Conservation (phyloP, 2,888 invertebrate species). For the Trissolcus brochymenae region DNA sequence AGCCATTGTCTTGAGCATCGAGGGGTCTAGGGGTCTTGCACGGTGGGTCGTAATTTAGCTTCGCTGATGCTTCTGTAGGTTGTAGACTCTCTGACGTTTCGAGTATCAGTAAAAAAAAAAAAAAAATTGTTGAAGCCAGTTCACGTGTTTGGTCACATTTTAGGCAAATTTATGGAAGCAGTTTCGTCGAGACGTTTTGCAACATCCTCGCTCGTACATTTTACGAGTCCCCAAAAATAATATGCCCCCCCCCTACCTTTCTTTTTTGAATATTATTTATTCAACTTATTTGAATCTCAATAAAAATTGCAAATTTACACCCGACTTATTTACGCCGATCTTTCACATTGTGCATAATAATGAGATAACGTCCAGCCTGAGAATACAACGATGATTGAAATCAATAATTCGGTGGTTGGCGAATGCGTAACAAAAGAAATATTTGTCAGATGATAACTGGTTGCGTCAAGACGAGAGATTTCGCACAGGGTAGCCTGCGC, state of each 20-base stretch:
- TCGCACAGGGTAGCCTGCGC: slow-evolving; percentile 56
- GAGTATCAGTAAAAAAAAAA: slow-evolving; percentile 3
- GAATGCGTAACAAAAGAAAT: slow-evolving; percentile 39
- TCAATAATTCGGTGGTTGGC: slow-evolving; percentile 23
- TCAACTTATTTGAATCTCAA: too few relatives aligned
- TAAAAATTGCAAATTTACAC: too few relatives aligned
- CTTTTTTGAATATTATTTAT: too few relatives aligned
- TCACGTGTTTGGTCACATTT: slow-evolving; percentile 25
- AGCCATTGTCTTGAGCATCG: slow-evolving; percentile 43
- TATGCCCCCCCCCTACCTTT: too few relatives aligned
- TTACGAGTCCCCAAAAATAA: too few relatives aligned
- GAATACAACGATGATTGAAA: slow-evolving; percentile 30
- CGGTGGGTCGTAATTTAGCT: slow-evolving; percentile 39
- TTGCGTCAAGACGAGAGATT: slow-evolving; percentile 26
- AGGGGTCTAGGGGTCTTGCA: slow-evolving; percentile 37
- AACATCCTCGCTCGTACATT: too few relatives aligned
- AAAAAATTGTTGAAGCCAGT: slow-evolving; percentile 25
- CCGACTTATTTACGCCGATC: too few relatives aligned
- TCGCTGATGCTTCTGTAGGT: slow-evolving; percentile 32
- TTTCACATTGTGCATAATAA: neutral
- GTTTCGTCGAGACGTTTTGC: neutral
- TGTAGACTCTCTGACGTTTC: slow-evolving; percentile 16
- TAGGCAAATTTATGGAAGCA: slow-evolving; percentile 25
- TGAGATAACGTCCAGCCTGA: slow-evolving; percentile 2
- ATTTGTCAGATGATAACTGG: slow-evolving; percentile 41